These are phyloP conservation scores for Ichneumon xanthorius DNA, from an alignment of 2,888 invertebrate genomes.

Conservation along the genomic window DNA sequence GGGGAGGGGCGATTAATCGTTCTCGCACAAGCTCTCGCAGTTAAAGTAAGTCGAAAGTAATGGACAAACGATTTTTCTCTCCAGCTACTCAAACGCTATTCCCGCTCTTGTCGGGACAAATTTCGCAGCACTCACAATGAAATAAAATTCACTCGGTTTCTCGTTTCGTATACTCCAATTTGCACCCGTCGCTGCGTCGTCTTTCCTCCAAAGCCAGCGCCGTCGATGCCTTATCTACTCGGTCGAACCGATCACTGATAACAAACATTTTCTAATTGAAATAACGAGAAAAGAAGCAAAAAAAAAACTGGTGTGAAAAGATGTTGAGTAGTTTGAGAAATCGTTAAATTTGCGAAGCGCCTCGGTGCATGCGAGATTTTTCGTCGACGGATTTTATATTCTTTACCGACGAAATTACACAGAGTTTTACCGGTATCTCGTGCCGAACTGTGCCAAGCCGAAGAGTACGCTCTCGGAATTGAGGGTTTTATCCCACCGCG, in stretches of 20 bases:
- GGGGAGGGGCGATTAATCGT: conserved; percentile 27
- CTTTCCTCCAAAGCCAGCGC: no score
- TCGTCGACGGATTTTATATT: neutral
- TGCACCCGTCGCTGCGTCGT: no score
- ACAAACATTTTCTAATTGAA: neutral
- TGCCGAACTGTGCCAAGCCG: conserved; percentile 1
- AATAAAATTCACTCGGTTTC: neutral
- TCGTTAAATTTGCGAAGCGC: neutral
- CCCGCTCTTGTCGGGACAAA: neutral
- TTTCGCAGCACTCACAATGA: neutral
- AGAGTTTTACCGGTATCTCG: neutral
- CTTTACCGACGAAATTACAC: neutral
- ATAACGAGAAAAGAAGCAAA: neutral
- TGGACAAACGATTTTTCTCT: conserved; percentile 2
- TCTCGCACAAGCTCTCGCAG: neutral
- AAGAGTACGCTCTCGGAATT: conserved; percentile 18
- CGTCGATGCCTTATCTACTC: no score
- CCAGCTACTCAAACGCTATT: neutral
- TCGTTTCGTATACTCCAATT: neutral
- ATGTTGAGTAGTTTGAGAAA: neutral
- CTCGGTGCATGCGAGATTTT: neutral
- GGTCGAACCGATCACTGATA: no score
- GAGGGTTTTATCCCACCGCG: conserved; percentile 21
- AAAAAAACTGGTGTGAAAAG: neutral
- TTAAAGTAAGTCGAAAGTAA: conserved; percentile 26